Evolutionary conservation across 2,113 vertebrate species (phyloP).

Genomic region (Hystrix cristata): DNA sequence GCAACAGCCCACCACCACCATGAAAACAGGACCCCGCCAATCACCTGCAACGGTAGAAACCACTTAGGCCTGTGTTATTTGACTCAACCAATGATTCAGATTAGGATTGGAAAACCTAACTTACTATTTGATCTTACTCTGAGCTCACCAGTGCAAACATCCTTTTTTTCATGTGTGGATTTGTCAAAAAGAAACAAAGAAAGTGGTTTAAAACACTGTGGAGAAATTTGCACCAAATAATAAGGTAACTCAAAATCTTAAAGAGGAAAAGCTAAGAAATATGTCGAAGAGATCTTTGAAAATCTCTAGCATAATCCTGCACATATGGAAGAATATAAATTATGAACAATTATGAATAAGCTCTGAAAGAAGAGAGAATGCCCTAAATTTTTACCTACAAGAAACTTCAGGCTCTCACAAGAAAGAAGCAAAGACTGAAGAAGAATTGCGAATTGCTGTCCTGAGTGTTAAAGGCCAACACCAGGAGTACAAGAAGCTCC

Average conservation of each 20-base stretch:
- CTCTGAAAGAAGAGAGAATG: neutral
- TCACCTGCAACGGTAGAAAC: neutral
- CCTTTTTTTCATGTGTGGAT: neutral
- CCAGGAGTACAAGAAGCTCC: neutral
- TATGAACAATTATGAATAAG: neutral
- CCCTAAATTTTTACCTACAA: neutral
- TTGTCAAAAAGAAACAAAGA: neutral
- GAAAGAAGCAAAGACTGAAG: neutral
- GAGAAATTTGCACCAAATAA: neutral
- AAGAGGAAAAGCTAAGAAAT: neutral
- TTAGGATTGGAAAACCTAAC: neutral
- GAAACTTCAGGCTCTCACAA: neutral
- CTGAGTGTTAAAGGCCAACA: neutral
- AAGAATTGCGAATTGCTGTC: no score
- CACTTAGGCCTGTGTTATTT: neutral
- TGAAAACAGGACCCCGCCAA: neutral
- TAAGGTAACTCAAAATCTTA: neutral
- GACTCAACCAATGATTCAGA: neutral
- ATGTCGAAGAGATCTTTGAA: neutral
- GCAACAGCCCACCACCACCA: neutral
- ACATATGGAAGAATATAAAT: neutral
- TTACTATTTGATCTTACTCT: neutral
- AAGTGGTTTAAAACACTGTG: neutral
- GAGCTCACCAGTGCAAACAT: neutral
- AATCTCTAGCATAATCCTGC: neutral